These are phyloP conservation scores for Madoqua kirkii DNA, from an alignment of 2,113 vertebrate genomes.

Conservation along the genomic window DNA sequence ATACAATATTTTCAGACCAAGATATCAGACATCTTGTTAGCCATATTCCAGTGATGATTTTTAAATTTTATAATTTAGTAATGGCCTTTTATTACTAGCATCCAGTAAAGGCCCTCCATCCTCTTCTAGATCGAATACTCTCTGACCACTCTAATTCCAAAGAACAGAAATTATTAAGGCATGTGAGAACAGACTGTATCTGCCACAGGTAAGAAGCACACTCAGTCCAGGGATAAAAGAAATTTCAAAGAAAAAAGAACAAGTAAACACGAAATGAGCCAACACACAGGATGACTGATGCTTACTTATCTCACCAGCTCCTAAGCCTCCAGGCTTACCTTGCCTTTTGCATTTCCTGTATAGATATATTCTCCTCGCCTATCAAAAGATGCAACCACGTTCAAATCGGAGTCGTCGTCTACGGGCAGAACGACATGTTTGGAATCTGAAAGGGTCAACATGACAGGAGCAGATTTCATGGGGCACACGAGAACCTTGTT, in stretches of 20 bases:
- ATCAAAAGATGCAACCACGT: conserved; percentile 98
- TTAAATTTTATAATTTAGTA: background rate
- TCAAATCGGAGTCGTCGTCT: conserved; percentile 98
- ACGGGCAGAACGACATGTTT: conserved; percentile 96
- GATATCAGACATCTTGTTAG: background rate
- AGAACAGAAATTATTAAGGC: background rate
- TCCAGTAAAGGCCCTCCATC: background rate
- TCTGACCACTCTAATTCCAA: background rate
- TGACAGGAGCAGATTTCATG: conserved; percentile 98
- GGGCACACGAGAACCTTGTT: conserved; percentile 98
- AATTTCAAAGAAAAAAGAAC: background rate
- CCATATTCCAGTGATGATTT: background rate
- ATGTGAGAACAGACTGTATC: background rate
- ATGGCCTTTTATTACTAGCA: background rate
- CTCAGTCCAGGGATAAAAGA: background rate
- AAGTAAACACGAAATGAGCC: background rate
- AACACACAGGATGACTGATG: background rate
- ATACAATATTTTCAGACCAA: background rate
- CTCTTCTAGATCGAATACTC: background rate
- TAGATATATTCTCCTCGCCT: conserved; percentile 97
- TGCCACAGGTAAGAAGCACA: background rate
- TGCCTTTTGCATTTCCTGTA: conserved; percentile 98
- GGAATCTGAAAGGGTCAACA: conserved; percentile 95
- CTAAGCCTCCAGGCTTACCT: conserved; percentile 84
- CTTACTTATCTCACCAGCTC: background rate